Evolutionary conservation across 1,140 invertebrate species (phyloP).

Genomic region (Caenorhabditis remanei): DNA sequence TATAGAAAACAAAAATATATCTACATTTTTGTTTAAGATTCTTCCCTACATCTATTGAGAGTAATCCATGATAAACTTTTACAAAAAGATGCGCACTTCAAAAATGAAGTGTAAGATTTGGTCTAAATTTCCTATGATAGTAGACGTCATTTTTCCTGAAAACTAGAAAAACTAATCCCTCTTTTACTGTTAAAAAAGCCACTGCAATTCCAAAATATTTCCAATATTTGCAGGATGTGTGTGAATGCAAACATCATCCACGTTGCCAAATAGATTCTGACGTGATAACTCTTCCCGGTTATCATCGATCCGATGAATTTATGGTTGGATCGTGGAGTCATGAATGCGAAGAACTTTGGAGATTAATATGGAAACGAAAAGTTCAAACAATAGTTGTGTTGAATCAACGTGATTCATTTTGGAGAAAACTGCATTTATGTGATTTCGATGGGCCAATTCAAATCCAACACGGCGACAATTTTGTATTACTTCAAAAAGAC

Average conservation of each 20-base stretch:
- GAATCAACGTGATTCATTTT: constrained; percentile 62
- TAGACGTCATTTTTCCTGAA: too few relatives aligned
- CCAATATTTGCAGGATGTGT: constrained; percentile 67
- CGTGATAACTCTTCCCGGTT: constrained; percentile 69
- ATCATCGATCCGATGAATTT: constrained; percentile 76
- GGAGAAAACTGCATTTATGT: constrained; percentile 52
- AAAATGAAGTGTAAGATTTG: too few relatives aligned
- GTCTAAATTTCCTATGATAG: too few relatives aligned
- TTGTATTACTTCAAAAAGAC: constrained; percentile 67
- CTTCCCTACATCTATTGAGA: too few relatives aligned
- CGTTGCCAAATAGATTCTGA: constrained; percentile 61
- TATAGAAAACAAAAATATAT: too few relatives aligned
- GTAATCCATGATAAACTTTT: too few relatives aligned
- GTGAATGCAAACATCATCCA: constrained; percentile 69
- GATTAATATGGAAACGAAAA: constrained; percentile 67
- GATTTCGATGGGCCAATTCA: constrained; percentile 54
- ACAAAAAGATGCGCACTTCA: too few relatives aligned
- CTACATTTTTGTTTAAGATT: too few relatives aligned
- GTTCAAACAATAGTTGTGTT: constrained; percentile 72
- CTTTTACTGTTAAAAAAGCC: too few relatives aligned
- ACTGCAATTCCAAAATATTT: constrained; percentile 1
- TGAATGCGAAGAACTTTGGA: constrained; percentile 71
- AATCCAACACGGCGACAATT: constrained; percentile 64
- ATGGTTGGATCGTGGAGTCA: constrained; percentile 69
- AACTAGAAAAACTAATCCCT: too few relatives aligned